Base-by-base conservation (phyloP, 2,113 vertebrate species). In the Chaetorhynchus papuensis region DNA sequence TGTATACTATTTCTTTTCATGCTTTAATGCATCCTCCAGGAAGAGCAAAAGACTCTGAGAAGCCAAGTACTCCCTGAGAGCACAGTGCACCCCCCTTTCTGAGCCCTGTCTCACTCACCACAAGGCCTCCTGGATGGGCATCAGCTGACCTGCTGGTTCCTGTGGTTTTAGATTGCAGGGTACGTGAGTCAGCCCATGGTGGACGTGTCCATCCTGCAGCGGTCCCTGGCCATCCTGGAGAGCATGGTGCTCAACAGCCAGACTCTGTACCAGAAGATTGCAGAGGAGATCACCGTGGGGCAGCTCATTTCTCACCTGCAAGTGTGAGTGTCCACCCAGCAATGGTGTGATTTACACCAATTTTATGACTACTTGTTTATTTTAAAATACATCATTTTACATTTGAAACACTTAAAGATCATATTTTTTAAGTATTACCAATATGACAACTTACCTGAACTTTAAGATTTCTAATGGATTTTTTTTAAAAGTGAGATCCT, bases 241-340 rank as follows among this genome's bases (percentile, higher is more conserved):
- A 99, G 99, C 97, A 99, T 99, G 99, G 99, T 99, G 91, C 97
- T 99, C 87, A 99, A 99, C 98, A 99, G 99, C 96, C 99, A 99
- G 97, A 99, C 98, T 80, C 98, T 99, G 18, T 99, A 99, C 97
- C 99, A 99, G 96, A 99, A 99, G 69, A 98, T 99, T 83, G 99
- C 99, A 1, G 99, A 99, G 90, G 99, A 99, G 90, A 99, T 99
- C 98, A 99, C 99, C 5, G 99, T 99, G 92, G 99, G 99, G 89
- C 99, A 99, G 96, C 99, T 99, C 97, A 99, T 99, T 98, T 98
- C 99, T 75, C 99, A 99, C 98, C 98, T 99, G 96, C 99, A 99
- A 98, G 99, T 99, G 99, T 99, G 98, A 99, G 99, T 99, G 98
- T 75, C 42, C 69, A 79, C 60, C 20, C 39, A 54, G 35, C 49